Evolutionary conservation across 2,113 vertebrate species (phyloP).

Genomic region (Hystrix brachyura): DNA sequence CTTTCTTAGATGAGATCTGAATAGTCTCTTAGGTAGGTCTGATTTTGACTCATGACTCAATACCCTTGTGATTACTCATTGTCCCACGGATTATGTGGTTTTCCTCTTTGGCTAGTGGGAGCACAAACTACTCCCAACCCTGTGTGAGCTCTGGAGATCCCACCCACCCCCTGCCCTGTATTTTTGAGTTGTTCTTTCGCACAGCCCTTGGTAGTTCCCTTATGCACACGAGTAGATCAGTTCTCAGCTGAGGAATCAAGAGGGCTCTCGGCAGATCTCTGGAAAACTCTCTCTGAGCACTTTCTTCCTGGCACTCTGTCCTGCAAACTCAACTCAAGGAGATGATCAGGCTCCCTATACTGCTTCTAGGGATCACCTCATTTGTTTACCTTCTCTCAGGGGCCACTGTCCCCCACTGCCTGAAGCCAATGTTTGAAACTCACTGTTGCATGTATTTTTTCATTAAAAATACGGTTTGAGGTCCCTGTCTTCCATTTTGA

Average conservation of each 20-base stretch:
- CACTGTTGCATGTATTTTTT: background rate
- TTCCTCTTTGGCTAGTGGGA: background rate
- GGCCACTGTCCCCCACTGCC: background rate
- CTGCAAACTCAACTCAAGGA: conserved; percentile 16
- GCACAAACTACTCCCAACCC: background rate
- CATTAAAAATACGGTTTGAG: background rate
- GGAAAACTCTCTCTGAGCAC: background rate
- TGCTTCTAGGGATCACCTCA: background rate
- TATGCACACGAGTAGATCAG: background rate
- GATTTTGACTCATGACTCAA: conserved; percentile 5
- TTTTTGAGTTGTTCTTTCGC: background rate
- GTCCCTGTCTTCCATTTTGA: background rate
- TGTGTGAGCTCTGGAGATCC: background rate
- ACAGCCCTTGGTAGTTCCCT: background rate
- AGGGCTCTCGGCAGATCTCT: background rate
- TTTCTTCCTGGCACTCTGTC: background rate
- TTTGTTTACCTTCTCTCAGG: background rate
- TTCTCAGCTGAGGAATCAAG: background rate
- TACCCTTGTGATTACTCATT: background rate
- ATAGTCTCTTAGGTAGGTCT: background rate
- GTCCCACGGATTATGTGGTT: background rate
- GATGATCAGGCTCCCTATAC: background rate
- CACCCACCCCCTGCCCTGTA: background rate
- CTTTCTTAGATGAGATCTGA: background rate
- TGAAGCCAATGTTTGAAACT: background rate